These are phyloP conservation scores for Chaetodon trifasciatus DNA, from an alignment of 2,797 vertebrate species.

Conservation along the genomic window DNA sequence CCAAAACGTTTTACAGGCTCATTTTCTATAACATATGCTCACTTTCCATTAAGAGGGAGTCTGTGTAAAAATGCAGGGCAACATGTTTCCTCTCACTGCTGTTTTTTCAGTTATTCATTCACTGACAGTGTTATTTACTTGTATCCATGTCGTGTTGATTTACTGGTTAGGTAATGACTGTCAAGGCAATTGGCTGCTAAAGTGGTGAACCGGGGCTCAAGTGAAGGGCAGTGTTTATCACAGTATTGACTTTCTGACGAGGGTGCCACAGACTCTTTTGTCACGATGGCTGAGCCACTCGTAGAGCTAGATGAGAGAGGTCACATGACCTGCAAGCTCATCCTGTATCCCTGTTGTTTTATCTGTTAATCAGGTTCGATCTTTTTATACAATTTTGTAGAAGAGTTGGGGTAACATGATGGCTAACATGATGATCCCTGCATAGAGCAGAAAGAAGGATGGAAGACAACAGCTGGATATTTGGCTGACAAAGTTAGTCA, in stretches of 20 bases:
- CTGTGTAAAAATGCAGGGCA: conserved; percentile 63
- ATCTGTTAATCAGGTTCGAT: neutral
- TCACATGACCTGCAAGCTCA: conserved; percentile 7
- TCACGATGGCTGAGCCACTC: conserved; percentile 69
- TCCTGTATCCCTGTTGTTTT: neutral
- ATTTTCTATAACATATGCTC: conserved; percentile 82
- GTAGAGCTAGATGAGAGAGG: neutral
- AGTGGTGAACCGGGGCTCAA: conserved; percentile 86
- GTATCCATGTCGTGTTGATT: conserved; percentile 86
- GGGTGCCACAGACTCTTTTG: conserved; percentile 79
- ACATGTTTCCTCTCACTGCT: conserved; percentile 57
- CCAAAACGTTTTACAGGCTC: conserved; percentile 76
- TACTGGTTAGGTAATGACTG: conserved; percentile 90
- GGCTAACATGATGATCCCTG: neutral
- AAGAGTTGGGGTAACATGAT: neutral
- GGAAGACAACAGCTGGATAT: neutral
- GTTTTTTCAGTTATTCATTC: conserved; percentile 63
- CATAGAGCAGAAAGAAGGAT: too few species aligned
- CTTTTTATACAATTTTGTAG: neutral
- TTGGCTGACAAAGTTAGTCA: neutral
- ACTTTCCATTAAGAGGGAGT: conserved; percentile 69
- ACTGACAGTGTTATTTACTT: conserved; percentile 64
- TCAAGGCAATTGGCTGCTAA: conserved; percentile 86
- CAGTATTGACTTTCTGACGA: conserved; percentile 88
- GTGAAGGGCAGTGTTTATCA: conserved; percentile 85